phyloP scores from a whole-genome alignment of 2,113 vertebrate species.

The Polypterus bichir region DNA sequence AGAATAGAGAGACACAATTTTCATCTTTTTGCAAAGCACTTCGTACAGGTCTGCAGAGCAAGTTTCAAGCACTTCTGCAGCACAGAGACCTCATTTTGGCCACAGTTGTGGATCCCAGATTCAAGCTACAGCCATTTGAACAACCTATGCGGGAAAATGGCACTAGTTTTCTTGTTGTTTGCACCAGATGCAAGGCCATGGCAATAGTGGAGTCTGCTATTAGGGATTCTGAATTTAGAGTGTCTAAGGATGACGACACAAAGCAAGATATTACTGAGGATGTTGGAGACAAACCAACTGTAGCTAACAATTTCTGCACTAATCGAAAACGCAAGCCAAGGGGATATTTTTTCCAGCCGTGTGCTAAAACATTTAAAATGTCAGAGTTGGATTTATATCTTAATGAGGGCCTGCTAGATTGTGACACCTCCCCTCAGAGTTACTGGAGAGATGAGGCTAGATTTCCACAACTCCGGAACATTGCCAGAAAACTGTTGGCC shows the following conservation, averaged over 20 bases:
- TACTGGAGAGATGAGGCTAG: conserved; percentile 40
- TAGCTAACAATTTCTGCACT: background rate
- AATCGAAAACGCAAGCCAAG: conserved; percentile 41
- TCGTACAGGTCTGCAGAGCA: conserved; percentile 34
- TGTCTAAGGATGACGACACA: background rate
- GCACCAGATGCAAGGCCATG: conserved; percentile 30
- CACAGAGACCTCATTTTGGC: conserved; percentile 44
- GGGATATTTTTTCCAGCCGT: conserved; percentile 26
- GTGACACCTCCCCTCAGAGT: conserved; percentile 16
- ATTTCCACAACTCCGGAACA: conserved; percentile 36
- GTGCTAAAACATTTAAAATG: conserved; percentile 27
- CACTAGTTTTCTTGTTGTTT: conserved; percentile 24
- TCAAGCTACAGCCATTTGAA: conserved; percentile 48
- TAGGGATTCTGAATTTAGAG: conserved; percentile 7
- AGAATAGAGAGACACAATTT: conserved; percentile 31
- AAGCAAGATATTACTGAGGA: conserved; percentile 9
- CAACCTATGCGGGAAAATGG: conserved; percentile 18
- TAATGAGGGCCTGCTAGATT: conserved; percentile 32
- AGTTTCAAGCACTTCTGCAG: conserved; percentile 41
- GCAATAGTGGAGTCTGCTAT: conserved; percentile 28
- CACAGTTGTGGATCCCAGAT: conserved; percentile 44
- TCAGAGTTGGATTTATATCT: conserved; percentile 43
- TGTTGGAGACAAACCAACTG: background rate
- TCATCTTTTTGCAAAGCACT: conserved; percentile 40
- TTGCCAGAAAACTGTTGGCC: conserved; percentile 39